Percentiles rank a stretch among this genome's conserved stretches.
phyloP scores from a whole-genome alignment of 1,140 invertebrate species.

The Coboldia fuscipes region DNA sequence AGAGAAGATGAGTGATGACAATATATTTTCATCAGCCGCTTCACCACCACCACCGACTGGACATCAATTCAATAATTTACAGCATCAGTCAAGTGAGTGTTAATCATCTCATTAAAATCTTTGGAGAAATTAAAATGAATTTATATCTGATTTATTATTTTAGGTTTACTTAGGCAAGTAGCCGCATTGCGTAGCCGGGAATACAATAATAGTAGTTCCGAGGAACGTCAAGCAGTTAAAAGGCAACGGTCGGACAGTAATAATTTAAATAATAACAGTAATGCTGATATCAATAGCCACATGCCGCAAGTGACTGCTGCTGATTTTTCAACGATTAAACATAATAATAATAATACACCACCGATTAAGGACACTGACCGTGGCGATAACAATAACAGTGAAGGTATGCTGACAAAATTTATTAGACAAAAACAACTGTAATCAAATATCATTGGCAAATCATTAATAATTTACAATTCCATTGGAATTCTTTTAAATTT shows the following conservation, averaged over 20 bases:
- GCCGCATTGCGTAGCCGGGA: constrained; percentile 33
- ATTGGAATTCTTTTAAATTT: too few species aligned
- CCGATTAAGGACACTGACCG: constrained; percentile 25
- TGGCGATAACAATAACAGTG: constrained; percentile 3
- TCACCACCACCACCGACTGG: constrained; percentile 23
- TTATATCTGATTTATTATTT: too few species aligned
- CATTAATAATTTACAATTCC: too few species aligned
- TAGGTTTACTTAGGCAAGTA: constrained; percentile 41
- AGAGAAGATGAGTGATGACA: constrained; percentile 33
- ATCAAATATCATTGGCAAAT: too few species aligned
- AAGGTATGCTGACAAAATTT: constrained; percentile 1
- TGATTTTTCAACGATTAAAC: constrained; percentile 46
- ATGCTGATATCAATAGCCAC: constrained; percentile 22
- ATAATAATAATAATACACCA: constrained; percentile 31
- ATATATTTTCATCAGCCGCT: constrained; percentile 32
- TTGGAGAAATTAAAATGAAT: too few species aligned
- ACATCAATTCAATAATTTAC: constrained; percentile 7
- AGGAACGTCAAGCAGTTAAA: constrained; percentile 31
- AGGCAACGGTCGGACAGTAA: constrained; percentile 20
- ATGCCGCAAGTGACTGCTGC: constrained; percentile 37
- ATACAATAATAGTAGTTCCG: constrained; percentile 28
- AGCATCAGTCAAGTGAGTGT: constrained; percentile 40
- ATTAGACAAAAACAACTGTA: too few species aligned
- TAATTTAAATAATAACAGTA: constrained; percentile 29
- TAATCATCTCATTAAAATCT: too few species aligned